Conservation (phyloP, 2,888 invertebrate species). For the Phortica magna region DNA sequence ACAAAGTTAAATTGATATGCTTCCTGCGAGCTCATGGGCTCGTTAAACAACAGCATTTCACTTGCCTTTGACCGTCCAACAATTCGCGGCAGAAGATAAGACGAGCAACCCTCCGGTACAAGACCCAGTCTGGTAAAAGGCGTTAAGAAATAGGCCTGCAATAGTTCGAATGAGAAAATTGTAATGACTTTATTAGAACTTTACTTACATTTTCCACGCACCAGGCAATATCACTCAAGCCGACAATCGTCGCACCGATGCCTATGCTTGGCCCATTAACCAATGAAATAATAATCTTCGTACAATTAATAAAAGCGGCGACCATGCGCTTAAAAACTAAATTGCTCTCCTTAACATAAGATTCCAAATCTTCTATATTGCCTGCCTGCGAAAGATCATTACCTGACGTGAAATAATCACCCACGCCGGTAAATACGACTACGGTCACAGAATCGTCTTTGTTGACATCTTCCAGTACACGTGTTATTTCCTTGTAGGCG, state of each 20-base stretch:
- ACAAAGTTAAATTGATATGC: constrained; percentile 89
- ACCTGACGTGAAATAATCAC: constrained; percentile 73
- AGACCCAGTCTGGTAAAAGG: constrained; percentile 93
- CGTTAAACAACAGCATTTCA: constrained; percentile 84
- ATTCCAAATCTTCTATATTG: constrained; percentile 53
- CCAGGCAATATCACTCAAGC: constrained; percentile 92
- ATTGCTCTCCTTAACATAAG: constrained; percentile 65
- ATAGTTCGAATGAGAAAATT: not conserved
- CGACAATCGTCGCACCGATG: constrained; percentile 86
- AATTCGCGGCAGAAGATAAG: constrained; percentile 89
- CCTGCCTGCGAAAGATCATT: constrained; percentile 60
- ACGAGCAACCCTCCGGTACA: constrained; percentile 93
- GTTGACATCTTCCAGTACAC: constrained; percentile 84
- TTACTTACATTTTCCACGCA: constrained; percentile 86
- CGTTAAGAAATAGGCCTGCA: constrained; percentile 90
- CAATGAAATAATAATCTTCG: constrained; percentile 91
- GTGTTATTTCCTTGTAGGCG: constrained; percentile 84
- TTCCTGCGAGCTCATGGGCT: constrained; percentile 88
- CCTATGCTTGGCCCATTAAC: constrained; percentile 98
- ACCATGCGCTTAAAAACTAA: constrained; percentile 82
- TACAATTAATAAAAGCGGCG: constrained; percentile 88
- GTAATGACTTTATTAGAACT: not conserved
- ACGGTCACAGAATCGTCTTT: constrained; percentile 83
- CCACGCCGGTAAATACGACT: constrained; percentile 84
- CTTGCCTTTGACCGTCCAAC: constrained; percentile 89